Evolutionary conservation across 2,888 invertebrate genomes (phyloP).

Genomic region (Pristionchus maxplancki): DNA sequence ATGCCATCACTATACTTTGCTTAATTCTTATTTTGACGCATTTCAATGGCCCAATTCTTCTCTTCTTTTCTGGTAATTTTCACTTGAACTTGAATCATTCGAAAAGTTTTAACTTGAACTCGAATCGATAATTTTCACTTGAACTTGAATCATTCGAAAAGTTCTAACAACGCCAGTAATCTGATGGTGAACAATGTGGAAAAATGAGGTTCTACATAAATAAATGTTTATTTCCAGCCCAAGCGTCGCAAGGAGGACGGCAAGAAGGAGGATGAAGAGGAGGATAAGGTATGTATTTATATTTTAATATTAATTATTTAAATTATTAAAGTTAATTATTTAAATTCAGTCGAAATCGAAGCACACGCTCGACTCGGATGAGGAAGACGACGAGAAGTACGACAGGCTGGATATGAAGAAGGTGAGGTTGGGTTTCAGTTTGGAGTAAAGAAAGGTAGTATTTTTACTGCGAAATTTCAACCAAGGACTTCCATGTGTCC

Average conservation of each 20-base stretch:
- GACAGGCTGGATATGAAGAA: slow-evolving; percentile 69
- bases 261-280: slow-evolving; percentile 7
- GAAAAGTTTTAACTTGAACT: no score
- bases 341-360: slow-evolving; percentile 55
- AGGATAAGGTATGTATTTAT: background rate
- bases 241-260: slow-evolving; percentile 41
- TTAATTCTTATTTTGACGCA: background rate
- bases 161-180: no score
- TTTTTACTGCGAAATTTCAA: no score
- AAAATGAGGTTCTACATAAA: no score
- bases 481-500: no score
- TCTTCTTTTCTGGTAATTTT: no score
- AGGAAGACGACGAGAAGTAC: slow-evolving; percentile 75
- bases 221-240: slow-evolving; percentile 18
- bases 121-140: no score
- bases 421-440: slow-evolving; percentile 53
- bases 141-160: no score
- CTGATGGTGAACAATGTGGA: no score
- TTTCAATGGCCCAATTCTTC: no score
- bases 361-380: slow-evolving; percentile 77
- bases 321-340: background rate
- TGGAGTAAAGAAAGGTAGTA: background rate
- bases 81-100: no score
- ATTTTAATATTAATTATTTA: background rate
- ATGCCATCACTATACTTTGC: no score